Percentiles rank a stretch among this genome's conserved stretches.
Conservation (phyloP, 2,888 invertebrate genomes). For the Zygothrica quintamaculata region DNA sequence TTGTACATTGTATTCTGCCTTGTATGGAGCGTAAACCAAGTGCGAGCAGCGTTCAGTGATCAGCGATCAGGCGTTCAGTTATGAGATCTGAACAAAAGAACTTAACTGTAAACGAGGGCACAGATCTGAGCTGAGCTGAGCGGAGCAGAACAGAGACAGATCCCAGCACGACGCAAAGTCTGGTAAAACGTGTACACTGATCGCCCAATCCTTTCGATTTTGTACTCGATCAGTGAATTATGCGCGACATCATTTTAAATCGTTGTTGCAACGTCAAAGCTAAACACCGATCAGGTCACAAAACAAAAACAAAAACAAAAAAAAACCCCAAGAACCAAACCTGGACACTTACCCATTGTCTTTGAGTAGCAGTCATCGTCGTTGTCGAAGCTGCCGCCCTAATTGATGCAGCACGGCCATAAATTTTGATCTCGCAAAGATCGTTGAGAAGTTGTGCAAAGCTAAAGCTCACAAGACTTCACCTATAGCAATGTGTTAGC, state of each 20-base stretch:
- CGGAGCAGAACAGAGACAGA: slow-evolving; percentile 21
- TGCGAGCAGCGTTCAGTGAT: slow-evolving; percentile 27
- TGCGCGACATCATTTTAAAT: slow-evolving; percentile 82
- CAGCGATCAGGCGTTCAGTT: slow-evolving; percentile 70
- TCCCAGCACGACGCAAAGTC: slow-evolving; percentile 68
- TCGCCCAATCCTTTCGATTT: slow-evolving; percentile 45
- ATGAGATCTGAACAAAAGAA: slow-evolving; percentile 79
- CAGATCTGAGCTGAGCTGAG: too few species aligned
- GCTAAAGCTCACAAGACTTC: slow-evolving; percentile 18
- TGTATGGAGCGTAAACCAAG: slow-evolving; percentile 67
- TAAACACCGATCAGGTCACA: slow-evolving; percentile 77
- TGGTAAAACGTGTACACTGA: slow-evolving; percentile 58
- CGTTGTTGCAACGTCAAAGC: slow-evolving; percentile 78
- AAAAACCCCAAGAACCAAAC: slow-evolving; percentile 16
- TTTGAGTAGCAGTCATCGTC: slow-evolving; percentile 52
- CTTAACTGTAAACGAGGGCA: slow-evolving; percentile 76
- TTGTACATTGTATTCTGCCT: slow-evolving; percentile 50
- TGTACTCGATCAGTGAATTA: slow-evolving; percentile 76
- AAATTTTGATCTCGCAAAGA: slow-evolving; percentile 77
- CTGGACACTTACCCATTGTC: too few species aligned
- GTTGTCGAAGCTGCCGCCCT: slow-evolving; percentile 73
- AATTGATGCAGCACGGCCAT: slow-evolving; percentile 84
- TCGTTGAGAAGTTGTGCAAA: slow-evolving; percentile 23
- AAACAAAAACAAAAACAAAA: slow-evolving; percentile 47
- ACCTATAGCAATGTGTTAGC: slow-evolving; percentile 48